Evolutionary conservation across 1,140 invertebrate species (phyloP), one percentile per base, ranked within the genome.

Genomic region (Rhysida immarginata): DNA sequence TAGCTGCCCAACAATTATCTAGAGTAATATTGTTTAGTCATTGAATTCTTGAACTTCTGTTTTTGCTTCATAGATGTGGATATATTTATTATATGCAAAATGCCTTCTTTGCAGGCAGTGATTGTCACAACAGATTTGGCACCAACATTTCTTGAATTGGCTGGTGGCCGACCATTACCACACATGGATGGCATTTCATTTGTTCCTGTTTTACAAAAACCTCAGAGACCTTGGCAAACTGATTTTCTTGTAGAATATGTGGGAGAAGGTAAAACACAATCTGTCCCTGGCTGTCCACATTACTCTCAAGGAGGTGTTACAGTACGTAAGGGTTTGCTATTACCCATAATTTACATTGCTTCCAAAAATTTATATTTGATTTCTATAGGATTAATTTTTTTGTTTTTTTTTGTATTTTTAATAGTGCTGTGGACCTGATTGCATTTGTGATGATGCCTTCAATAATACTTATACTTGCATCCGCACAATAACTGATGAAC

Each of bases 401-500:
- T 35, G 16, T 35, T 35, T 35, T 5, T 35, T 35, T 8, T 35
- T 16, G 16, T 8, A 35, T 35, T 35, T 16, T 46, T 46, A 13
- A 23, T 61, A 84, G 81, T 69, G 79, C 60, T 90, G 85, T 62
- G 71, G 70, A 45, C 69, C 71, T 26, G 71, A 78, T 44, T 91
- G 87, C 63, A 88, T 89, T 65, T 91, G 87, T 64, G 79, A 89
- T 69, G 87, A 90, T 68, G 68, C 79, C 0, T 75, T 65, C 62
- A 93, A 93, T 65, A 93, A 93, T 64, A 90, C 88, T 0, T 93
- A 81, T 63, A 71, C 70, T 0, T 94, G 90, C 65, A 58, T 91
- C 2, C 68, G 85, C 49, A 76, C 78, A 55, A 60, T 85, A 25
- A 67, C 70, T 1, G 58, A 75, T 41, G 23, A 65, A 1, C 60